Conservation (phyloP, 2,113 vertebrate genomes). For the Burhinus bistriatus region DNA sequence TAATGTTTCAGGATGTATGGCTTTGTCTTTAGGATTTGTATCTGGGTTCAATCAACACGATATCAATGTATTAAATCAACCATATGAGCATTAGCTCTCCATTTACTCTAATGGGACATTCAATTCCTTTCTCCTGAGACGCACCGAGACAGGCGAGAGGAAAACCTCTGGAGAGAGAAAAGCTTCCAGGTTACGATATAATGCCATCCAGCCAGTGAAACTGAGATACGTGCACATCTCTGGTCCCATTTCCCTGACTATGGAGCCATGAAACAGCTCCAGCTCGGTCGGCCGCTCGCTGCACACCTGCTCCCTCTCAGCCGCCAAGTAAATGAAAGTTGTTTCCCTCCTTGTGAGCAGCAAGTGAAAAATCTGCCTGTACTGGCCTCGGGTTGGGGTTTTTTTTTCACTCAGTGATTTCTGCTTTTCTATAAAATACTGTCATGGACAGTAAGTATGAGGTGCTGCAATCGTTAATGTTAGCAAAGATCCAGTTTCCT, state of each 20-base stretch:
- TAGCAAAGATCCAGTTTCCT: neutral
- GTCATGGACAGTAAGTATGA: neutral
- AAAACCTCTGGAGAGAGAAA: neutral
- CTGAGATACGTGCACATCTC: neutral
- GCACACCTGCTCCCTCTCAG: neutral
- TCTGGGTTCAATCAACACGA: neutral
- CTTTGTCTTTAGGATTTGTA: neutral
- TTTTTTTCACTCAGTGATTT: neutral
- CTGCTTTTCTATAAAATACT: neutral
- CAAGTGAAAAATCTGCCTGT: neutral
- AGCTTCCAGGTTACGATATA: neutral
- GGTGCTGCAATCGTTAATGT: neutral
- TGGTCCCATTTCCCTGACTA: neutral
- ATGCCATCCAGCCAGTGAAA: neutral
- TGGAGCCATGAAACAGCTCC: neutral
- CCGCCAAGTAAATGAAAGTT: neutral
- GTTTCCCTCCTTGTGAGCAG: neutral
- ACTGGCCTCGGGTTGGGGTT: neutral
- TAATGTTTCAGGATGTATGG: neutral
- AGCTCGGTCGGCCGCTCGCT: fast-evolving
- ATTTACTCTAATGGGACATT: neutral
- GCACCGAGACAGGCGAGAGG: neutral
- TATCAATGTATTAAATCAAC: neutral
- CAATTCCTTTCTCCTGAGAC: neutral
- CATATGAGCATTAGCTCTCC: neutral